Evolutionary conservation across 2,113 vertebrate species (phyloP), one percentile per base, ranked within the genome.

Genomic region (Globicephala melas): DNA sequence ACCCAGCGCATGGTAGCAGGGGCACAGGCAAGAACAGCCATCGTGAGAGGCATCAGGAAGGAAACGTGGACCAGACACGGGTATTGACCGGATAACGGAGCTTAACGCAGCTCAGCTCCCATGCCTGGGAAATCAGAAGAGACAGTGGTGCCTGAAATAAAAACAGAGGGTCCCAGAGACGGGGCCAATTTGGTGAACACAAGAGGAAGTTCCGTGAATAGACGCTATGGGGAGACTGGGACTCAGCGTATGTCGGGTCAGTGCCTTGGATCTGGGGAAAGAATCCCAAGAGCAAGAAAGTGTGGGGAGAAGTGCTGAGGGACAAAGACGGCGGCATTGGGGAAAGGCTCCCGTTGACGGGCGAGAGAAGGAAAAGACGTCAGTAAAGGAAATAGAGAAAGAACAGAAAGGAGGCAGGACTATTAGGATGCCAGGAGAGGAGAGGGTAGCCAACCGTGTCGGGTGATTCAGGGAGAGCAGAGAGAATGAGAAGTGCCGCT

Each of bases 381-480:
- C 25, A 79, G 86, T 31, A 38, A 86, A 87, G 53, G 13, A 83
- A 92, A 84, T 5, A 92, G 36, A 89, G 44, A 20, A 91, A 36
- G 13, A 33, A 44, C 0, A 88, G 9, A 60, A 71, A 84, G 25
- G 62, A 67, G 26, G 17, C 12, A 50, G 70, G 20, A 58, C 18
- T 36, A 4, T 8, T 11, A 50, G 23, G 80, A 60, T 2, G 11
- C 12, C 33, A 0, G 11, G 63, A 67, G n/a, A 55, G n/a, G 33
- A 90, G 26, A 36, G 3, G 3, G 33, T 20, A 31, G 53, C 28
- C 60, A 8, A 2, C 3, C 26, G 63, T 20, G 21, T 33, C 44
- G 2, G 25, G n/a, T 21, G 36, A 14, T 50, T 36, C 31, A 25
- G 18, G 3, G 13, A 5, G 15, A 36, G 12, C 28, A 20, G 67